phyloP scores from a whole-genome alignment of 2,113 vertebrate species.

The Clarias batrachus region DNA sequence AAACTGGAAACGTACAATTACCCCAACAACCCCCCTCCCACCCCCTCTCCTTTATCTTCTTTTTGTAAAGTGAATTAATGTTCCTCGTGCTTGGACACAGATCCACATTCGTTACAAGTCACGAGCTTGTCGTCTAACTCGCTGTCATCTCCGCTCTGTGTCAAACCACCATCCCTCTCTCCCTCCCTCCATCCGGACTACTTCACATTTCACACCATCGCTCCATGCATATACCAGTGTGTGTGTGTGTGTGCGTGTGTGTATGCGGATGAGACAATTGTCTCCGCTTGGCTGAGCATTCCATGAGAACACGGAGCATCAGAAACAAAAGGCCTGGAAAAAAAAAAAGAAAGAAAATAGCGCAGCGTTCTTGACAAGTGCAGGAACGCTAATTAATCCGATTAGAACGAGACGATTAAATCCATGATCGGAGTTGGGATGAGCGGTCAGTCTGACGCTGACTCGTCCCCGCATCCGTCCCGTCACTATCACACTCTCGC shows the following conservation, averaged over 20 bases:
- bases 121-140: constrained; percentile 26
- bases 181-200: constrained; percentile 25
- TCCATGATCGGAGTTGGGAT: constrained; percentile 60
- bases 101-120: constrained; percentile 43
- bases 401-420: constrained; percentile 70
- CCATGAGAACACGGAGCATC: constrained; percentile 33
- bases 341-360: neutral
- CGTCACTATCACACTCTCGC: neutral
- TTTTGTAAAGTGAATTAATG: constrained; percentile 45
- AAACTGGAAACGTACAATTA: constrained; percentile 41
- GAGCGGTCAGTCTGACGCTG: constrained; percentile 6
- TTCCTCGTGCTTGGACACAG: constrained; percentile 38
- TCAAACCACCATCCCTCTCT: constrained; percentile 21
- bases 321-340: constrained; percentile 41
- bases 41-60: neutral
- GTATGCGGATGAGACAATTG: constrained; percentile 16
- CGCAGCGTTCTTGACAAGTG: constrained; percentile 55
- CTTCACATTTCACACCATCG: constrained; percentile 41
- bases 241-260: constrained; percentile 26
- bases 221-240: constrained; percentile 7
- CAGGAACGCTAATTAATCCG: constrained; percentile 69
- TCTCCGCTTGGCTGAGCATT: constrained; percentile 40
- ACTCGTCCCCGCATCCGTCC: neutral
- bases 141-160: constrained; percentile 60
- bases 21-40: neutral